phyloP scores from a whole-genome alignment of 2,797 vertebrate genomes.

The Cuculus canorus region DNA sequence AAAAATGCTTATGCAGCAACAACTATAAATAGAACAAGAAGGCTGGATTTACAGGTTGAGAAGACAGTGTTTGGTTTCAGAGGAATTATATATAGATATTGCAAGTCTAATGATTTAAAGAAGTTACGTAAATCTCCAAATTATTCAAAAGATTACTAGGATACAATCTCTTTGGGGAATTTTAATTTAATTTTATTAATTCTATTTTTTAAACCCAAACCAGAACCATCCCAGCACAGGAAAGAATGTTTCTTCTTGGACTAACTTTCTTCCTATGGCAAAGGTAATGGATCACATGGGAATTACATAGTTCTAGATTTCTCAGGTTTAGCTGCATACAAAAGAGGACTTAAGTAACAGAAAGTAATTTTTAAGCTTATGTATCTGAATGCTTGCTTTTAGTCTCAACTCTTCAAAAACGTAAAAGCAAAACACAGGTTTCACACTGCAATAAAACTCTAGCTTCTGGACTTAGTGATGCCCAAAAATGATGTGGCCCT shows the following conservation, averaged over 20 bases:
- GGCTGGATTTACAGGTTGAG: constrained; percentile 1
- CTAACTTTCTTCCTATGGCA: neutral
- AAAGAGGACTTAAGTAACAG: neutral
- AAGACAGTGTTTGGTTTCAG: neutral
- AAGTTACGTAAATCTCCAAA: neutral
- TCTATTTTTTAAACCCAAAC: neutral
- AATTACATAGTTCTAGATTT: neutral
- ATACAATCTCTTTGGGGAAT: neutral
- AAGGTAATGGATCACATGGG: neutral
- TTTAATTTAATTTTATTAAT: neutral
- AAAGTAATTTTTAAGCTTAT: neutral
- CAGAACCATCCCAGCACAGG: neutral
- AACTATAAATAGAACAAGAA: neutral
- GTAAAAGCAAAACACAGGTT: neutral
- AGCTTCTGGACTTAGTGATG: neutral
- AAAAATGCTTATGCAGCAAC: constrained; percentile 7
- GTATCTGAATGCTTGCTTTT: neutral
- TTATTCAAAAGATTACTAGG: neutral
- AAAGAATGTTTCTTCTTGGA: neutral
- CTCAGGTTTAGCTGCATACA: neutral
- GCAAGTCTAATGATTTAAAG: neutral
- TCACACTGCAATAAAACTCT: neutral
- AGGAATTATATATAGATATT: neutral
- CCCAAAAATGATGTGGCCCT: neutral
- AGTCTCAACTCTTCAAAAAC: neutral